Evolutionary conservation across 2,113 vertebrate species (phyloP).

Genomic region (Tichodroma muraria): DNA sequence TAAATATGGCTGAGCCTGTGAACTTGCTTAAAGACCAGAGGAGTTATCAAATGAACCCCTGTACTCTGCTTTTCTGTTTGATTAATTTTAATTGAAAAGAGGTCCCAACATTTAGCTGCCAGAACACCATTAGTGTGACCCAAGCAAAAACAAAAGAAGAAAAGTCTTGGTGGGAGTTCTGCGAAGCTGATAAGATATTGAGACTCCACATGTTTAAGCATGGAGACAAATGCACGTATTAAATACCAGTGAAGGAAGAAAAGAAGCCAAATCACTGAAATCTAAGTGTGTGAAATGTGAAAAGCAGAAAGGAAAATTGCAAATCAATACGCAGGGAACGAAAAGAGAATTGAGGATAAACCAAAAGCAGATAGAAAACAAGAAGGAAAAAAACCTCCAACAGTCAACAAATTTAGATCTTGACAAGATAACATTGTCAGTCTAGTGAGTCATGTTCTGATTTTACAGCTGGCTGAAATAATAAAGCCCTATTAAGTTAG

Average conservation of each 20-base stretch:
- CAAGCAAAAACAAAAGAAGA: background rate
- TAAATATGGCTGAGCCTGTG: background rate
- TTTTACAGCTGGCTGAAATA: slow-evolving; percentile 37
- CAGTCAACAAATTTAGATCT: slow-evolving; percentile 2
- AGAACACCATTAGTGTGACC: background rate
- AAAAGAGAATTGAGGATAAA: slow-evolving; percentile 34
- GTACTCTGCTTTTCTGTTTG: background rate
- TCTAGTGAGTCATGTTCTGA: background rate
- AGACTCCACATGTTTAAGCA: background rate
- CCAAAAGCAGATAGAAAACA: background rate
- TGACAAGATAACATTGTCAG: background rate
- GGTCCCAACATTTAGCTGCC: background rate
- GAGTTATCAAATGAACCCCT: background rate
- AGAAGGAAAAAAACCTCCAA: background rate
- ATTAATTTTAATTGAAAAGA: background rate
- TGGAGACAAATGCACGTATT: background rate
- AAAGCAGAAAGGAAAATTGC: slow-evolving; percentile 36
- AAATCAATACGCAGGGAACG: slow-evolving; percentile 44
- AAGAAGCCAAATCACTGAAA: slow-evolving; percentile 20
- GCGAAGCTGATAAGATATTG: background rate
- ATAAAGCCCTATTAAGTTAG: slow-evolving; percentile 19
- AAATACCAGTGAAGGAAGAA: background rate
- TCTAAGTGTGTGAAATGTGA: slow-evolving; percentile 9
- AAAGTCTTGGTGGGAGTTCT: background rate
- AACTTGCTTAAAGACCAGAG: background rate